These are phyloP conservation scores for Lerista edwardsae DNA, from an alignment of 2,797 vertebrate genomes.

Conservation along the genomic window DNA sequence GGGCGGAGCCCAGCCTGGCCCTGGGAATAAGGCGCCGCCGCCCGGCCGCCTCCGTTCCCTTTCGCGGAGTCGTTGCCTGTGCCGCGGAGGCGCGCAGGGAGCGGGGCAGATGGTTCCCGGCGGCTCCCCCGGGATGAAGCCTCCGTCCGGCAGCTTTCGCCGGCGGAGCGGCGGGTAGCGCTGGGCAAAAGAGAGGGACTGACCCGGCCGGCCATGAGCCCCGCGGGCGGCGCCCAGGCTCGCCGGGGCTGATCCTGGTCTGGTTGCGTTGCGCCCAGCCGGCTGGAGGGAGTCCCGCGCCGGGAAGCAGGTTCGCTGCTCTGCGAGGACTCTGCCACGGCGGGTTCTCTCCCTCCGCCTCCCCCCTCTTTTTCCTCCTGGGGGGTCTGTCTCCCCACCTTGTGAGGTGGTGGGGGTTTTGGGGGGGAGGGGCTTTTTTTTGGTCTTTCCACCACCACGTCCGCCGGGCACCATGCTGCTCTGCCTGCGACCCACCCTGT, in stretches of 20 bases:
- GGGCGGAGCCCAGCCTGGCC: conserved; percentile 20
- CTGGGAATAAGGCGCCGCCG: conserved; percentile 32
- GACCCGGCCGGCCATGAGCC: conserved; percentile 5
- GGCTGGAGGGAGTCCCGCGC: not conserved
- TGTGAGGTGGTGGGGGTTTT: not conserved
- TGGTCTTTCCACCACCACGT: not conserved
- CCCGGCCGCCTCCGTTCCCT: conserved; percentile 1
- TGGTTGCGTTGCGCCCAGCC: no score
- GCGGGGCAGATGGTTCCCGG: not conserved
- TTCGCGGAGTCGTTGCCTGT: not conserved
- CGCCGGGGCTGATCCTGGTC: not conserved
- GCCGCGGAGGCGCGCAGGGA: not conserved
- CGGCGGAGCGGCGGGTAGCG: conserved; percentile 21
- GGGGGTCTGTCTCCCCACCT: not conserved
- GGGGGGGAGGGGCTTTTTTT: not conserved
- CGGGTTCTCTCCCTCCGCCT: not conserved
- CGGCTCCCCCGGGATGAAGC: conserved; percentile 13
- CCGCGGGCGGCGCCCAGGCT: not conserved
- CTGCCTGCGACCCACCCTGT: conserved; percentile 1
- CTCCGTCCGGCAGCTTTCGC: conserved; percentile 12
- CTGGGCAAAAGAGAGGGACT: not conserved
- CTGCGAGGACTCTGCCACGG: not conserved
- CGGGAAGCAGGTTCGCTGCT: not conserved
- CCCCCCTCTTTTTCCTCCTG: not conserved
- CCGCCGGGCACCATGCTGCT: conserved; percentile 30